phyloP scores from a whole-genome alignment of 2,888 invertebrate genomes.

The Podotricha telesiphe region DNA sequence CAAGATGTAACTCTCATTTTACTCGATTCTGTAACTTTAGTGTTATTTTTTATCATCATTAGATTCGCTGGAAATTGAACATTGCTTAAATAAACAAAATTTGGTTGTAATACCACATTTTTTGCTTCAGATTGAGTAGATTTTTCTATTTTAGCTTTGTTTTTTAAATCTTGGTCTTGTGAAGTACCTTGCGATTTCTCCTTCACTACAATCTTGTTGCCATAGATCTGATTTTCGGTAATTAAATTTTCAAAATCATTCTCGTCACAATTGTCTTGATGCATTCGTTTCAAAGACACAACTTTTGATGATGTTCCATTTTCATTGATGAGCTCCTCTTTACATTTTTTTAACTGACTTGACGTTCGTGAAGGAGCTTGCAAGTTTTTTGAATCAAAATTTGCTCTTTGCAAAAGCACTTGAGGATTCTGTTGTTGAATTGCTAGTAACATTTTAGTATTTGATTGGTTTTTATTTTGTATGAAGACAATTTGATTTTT shows the following conservation, averaged over 20 bases:
- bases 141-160: constrained; percentile 59
- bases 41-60: constrained; percentile 75
- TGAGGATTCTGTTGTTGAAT: constrained; percentile 72
- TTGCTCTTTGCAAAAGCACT: constrained; percentile 68
- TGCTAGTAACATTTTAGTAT: constrained; percentile 70
- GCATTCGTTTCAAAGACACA: constrained; percentile 75
- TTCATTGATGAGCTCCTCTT: constrained; percentile 67
- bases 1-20: constrained; percentile 54
- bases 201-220: constrained; percentile 83
- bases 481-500: constrained; percentile 74
- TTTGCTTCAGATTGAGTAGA: constrained; percentile 59
- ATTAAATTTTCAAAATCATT: constrained; percentile 83
- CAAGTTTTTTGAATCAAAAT: constrained; percentile 75
- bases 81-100: constrained; percentile 75
- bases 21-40: constrained; percentile 59
- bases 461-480: constrained; percentile 66
- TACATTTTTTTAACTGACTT: constrained; percentile 71
- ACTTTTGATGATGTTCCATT: constrained; percentile 69
- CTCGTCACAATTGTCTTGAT: constrained; percentile 78
- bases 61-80: constrained; percentile 75
- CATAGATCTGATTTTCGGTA: constrained; percentile 82
- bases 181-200: constrained; percentile 75
- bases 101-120: constrained; percentile 72
- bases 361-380: constrained; percentile 78
- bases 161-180: constrained; percentile 72